These are phyloP conservation scores for Drosophila azteca DNA, from an alignment of 1,140 invertebrate genomes.

Conservation along the genomic window DNA sequence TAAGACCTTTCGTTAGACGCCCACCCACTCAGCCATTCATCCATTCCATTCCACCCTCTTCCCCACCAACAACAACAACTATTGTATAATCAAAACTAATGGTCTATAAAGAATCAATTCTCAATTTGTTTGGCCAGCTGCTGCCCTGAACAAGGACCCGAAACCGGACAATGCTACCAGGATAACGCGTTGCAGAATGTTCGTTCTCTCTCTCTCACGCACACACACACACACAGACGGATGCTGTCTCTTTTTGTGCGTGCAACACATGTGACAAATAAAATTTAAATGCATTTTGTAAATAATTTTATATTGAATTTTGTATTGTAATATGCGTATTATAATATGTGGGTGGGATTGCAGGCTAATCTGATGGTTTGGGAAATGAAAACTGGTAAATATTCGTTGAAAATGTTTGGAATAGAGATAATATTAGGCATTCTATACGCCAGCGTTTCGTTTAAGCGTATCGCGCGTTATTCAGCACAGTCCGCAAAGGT, in stretches of 20 bases:
- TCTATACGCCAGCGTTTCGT: too few species aligned
- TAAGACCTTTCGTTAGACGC: constrained; percentile 33
- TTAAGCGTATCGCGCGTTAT: too few species aligned
- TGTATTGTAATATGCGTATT: constrained; percentile 35
- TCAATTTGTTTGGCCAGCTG: constrained; percentile 83
- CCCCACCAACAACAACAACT: constrained; percentile 36
- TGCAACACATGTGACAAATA: constrained; percentile 71
- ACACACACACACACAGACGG: too few species aligned
- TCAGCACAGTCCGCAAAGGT: too few species aligned
- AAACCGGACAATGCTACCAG: constrained; percentile 13
- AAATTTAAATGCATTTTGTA: constrained; percentile 75
- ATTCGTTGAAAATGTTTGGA: too few species aligned
- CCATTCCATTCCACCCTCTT: neutral
- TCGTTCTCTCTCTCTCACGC: constrained; percentile 10
- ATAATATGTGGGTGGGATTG: neutral
- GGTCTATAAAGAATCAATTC: constrained; percentile 84
- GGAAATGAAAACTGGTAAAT: neutral
- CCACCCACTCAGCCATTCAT: constrained; percentile 4
- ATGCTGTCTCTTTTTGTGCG: constrained; percentile 17
- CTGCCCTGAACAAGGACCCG: constrained; percentile 43
- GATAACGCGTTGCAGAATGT: constrained; percentile 43
- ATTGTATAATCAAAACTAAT: constrained; percentile 83
- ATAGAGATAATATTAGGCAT: too few species aligned
- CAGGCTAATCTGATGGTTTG: too few species aligned
- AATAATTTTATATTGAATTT: constrained; percentile 48